Percentiles rank a stretch among this genome's conserved stretches.
Conservation (phyloP, 2,888 invertebrate species). For the Cataglyphis livida region DNA sequence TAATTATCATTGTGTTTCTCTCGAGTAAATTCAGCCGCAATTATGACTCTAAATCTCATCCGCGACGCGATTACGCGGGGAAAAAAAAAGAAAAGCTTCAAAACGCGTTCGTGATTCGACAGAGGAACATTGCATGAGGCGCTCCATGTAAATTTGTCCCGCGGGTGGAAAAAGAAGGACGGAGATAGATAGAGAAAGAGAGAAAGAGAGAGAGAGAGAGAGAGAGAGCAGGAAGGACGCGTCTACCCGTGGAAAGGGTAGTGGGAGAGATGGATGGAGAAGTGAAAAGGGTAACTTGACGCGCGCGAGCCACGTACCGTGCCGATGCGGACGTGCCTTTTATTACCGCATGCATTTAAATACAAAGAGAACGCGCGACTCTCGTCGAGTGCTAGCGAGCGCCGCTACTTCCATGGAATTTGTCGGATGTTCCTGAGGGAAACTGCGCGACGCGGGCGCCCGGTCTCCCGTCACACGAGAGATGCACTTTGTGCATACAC, state of each 20-base stretch:
- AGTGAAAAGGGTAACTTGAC: conserved; percentile 36
- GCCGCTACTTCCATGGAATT: conserved; percentile 68
- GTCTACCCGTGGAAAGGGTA: not conserved
- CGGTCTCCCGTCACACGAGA: conserved; percentile 36
- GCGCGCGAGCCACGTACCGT: conserved; percentile 55
- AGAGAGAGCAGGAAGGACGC: conserved; percentile 19
- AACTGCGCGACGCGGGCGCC: conserved; percentile 53
- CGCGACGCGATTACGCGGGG: not conserved
- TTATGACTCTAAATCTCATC: not conserved
- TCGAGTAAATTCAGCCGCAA: not conserved
- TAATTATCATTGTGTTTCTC: not conserved
- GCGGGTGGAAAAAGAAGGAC: conserved; percentile 14
- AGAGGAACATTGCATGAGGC: conserved; percentile 15
- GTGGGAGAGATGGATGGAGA: not conserved
- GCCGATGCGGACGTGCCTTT: conserved; percentile 73
- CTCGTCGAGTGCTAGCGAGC: conserved; percentile 55
- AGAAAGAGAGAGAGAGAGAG: not conserved
- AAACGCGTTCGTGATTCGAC: conserved; percentile 39
- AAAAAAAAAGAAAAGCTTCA: not conserved
- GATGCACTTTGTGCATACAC: conserved; percentile 59
- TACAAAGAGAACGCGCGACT: conserved; percentile 68
- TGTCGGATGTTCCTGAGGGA: conserved; percentile 69
- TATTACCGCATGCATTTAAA: conserved; percentile 75
- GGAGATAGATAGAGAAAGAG: not conserved
- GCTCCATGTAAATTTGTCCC: conserved; percentile 23